Evolutionary conservation across 2,888 invertebrate species (phyloP).

Genomic region (Sminthurinus aureus): DNA sequence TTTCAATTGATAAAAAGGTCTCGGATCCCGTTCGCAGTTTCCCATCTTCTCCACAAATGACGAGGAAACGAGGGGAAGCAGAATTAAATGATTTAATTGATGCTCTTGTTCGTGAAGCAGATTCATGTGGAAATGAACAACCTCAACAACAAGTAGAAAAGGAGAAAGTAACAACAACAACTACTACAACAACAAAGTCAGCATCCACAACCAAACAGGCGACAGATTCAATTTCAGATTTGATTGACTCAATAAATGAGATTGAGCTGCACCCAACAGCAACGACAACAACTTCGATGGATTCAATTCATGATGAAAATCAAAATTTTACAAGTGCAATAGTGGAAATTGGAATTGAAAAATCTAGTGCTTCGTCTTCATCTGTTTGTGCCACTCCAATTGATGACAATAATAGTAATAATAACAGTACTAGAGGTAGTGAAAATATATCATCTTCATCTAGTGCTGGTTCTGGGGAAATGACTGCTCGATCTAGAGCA

Average conservation of each 20-base stretch:
- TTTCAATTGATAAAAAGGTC: not conserved
- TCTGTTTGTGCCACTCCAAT: not conserved
- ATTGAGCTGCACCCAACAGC: not conserved
- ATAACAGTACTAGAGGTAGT: constrained; percentile 6
- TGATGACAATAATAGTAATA: not conserved
- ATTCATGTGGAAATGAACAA: constrained; percentile 50
- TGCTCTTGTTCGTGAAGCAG: constrained; percentile 76
- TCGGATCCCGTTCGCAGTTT: too few species aligned
- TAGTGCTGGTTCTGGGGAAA: not conserved
- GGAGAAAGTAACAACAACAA: not conserved
- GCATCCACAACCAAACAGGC: not conserved
- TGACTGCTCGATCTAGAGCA: not conserved
- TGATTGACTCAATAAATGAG: constrained; percentile 23
- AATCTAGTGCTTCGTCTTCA: not conserved
- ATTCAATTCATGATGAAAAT: constrained; percentile 6
- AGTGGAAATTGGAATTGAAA: not conserved
- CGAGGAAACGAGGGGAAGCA: constrained; percentile 62
- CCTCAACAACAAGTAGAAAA: not conserved
- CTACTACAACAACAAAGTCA: not conserved
- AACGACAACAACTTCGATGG: too few species aligned
- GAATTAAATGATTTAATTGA: constrained; percentile 76
- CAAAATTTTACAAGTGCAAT: constrained; percentile 5
- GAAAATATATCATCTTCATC: not conserved
- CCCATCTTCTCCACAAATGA: not conserved
- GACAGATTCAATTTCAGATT: constrained; percentile 12